Conservation (phyloP, 1,140 invertebrate species). For the Halesus radiatus region DNA sequence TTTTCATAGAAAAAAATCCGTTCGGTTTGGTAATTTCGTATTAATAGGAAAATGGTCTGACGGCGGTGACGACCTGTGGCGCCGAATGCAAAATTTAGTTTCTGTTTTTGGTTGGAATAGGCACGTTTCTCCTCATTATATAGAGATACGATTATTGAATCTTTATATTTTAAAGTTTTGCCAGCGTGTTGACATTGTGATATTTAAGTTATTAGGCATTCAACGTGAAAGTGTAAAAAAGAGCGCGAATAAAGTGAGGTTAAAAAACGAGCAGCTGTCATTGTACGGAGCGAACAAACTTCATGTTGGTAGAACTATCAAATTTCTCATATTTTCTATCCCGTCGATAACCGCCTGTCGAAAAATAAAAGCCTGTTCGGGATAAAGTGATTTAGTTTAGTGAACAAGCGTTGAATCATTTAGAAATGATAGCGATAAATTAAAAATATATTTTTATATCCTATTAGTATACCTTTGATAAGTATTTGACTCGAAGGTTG, state of each 20-base stretch:
- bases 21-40: too few relatives aligned
- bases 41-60: too few relatives aligned
- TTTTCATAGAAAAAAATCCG: too few relatives aligned
- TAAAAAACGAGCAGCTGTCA: constrained; percentile 9
- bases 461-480: background rate
- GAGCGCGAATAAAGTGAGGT: background rate
- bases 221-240: background rate
- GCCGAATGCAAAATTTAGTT: too few relatives aligned
- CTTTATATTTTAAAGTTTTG: too few relatives aligned
- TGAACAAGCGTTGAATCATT: constrained; percentile 9
- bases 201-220: background rate
- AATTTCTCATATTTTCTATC: constrained; percentile 23
- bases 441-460: constrained; percentile 3
- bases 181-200: background rate
- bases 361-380: constrained; percentile 21
- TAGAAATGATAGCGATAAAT: constrained; percentile 14
- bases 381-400: constrained; percentile 1
- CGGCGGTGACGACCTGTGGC: too few relatives aligned
- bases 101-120: too few relatives aligned
- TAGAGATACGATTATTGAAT: too few relatives aligned
- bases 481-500: constrained; percentile 2
- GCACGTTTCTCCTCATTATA: too few relatives aligned
- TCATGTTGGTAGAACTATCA: constrained; percentile 23
- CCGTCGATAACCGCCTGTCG: constrained; percentile 30
- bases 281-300: background rate